Conservation (phyloP, 2,113 vertebrate genomes). For the Elephantulus edwardii region DNA sequence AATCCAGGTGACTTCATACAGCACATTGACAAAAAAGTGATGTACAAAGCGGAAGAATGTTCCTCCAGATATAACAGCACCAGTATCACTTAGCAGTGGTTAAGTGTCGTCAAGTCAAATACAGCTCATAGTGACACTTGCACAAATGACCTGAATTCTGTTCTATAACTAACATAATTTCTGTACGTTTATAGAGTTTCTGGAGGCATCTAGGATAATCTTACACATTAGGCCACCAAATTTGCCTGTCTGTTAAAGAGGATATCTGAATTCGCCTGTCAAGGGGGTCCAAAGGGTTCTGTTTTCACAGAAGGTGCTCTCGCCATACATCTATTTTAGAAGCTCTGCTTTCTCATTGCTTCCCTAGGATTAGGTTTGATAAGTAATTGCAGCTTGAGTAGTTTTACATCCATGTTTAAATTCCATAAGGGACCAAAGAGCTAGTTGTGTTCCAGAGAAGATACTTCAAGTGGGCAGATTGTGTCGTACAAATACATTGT, state of each 20-base stretch:
- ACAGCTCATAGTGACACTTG: too few relatives aligned
- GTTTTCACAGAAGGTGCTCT: not conserved
- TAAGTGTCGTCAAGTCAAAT: too few relatives aligned
- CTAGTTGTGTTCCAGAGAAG: slow-evolving; percentile 1
- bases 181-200: too few relatives aligned
- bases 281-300: not conserved
- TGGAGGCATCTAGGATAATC: too few relatives aligned
- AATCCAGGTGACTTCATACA: too few relatives aligned
- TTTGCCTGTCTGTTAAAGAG: not conserved
- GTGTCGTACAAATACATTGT: not conserved
- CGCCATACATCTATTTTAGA: not conserved
- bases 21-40: too few relatives aligned
- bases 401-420: slow-evolving; percentile 21
- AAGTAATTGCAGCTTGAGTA: not conserved
- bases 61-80: too few relatives aligned
- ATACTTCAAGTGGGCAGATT: not conserved
- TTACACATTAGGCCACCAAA: too few relatives aligned
- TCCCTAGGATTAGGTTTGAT: not conserved
- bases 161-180: too few relatives aligned
- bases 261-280: not conserved
- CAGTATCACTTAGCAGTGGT: too few relatives aligned
- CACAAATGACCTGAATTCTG: too few relatives aligned
- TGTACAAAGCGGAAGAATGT: too few relatives aligned
- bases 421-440: not conserved
- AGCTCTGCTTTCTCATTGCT: not conserved